A percentile compares a stretch with the other conserved stretches of the same genome.
phyloP scores from a whole-genome alignment of 2,888 invertebrate species.

The Endomychus coccineus region DNA sequence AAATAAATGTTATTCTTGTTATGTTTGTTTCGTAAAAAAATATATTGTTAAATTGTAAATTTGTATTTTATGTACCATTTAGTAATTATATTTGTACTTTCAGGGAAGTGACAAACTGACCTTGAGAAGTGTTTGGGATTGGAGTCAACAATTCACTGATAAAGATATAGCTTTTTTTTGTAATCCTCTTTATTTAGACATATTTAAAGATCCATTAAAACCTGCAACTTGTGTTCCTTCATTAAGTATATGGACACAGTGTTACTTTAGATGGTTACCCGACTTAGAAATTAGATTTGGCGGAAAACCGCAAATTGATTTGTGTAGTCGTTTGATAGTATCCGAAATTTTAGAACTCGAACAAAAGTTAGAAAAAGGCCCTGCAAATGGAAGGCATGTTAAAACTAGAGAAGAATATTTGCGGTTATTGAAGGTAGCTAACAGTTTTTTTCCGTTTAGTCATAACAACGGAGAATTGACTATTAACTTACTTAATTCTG shows the following conservation, averaged over 20 bases:
- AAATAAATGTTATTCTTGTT: no score
- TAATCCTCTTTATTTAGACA: constrained; percentile 67
- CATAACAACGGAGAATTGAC: constrained; percentile 37
- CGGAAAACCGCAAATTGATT: constrained; percentile 54
- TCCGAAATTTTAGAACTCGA: constrained; percentile 46
- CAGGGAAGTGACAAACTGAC: constrained; percentile 41
- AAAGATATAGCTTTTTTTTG: constrained; percentile 75
- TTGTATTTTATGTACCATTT: no score
- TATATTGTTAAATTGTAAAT: no score
- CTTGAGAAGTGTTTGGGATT: constrained; percentile 80
- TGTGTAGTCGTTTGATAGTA: constrained; percentile 43
- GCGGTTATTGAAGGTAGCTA: constrained; percentile 38
- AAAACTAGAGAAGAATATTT: constrained; percentile 37
- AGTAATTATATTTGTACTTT: constrained; percentile 6
- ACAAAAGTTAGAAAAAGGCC: constrained; percentile 30
- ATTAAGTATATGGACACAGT: constrained; percentile 76
- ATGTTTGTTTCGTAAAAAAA: no score
- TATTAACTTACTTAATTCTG: constrained; percentile 52
- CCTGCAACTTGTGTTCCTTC: constrained; percentile 50
- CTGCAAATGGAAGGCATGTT: constrained; percentile 26
- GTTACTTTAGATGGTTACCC: constrained; percentile 84
- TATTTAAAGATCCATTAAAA: constrained; percentile 38
- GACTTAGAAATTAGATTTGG: constrained; percentile 70
- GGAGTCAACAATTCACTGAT: constrained; percentile 79
- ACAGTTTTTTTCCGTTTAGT: constrained; percentile 48